Base-by-base conservation (phyloP, 2,888 invertebrate genomes). In the Brachycybe producta region DNA sequence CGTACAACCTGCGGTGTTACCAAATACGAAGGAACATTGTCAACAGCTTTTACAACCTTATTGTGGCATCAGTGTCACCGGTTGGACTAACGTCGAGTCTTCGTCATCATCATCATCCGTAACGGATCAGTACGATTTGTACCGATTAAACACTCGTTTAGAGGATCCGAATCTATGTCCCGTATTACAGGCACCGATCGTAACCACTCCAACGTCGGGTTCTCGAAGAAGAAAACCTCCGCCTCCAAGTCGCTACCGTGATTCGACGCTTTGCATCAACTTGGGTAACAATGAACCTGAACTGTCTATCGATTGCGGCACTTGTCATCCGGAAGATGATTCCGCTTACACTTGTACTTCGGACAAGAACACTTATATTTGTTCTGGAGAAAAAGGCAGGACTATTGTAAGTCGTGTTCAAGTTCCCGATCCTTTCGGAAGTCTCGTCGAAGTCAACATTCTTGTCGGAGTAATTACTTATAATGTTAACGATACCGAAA, bases 1-100 rank as follows among this genome's bases (percentile, higher is more conserved):
- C 3, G 51, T 51, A 13, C 51, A 51, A 23, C 51, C 51, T 3
- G 51, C 34, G 2, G 26, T 34, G n/a, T 39, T 51, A 23, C 51
- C 51, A 3, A 2, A 30, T 2, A 48, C 11, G 8, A n/a, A 32
- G 8, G 46, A 46, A 5, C 38, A 48, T 34, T 51, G 51, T 26
- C 8, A 8, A 5, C 4, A 8, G 13, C 8, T 51, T 23, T 38
- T 34, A 11, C 26, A 24, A 15, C 51, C 51, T 2, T 1, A 5
- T 11, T 51, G 51, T n/a, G 51, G 28, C 24, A n/a, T 46, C 15
- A 46, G 38, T 23, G 13, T 51, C 7, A 32, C 51, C n/a, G 51
- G 51, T 4, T 51, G 51, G 51, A 11, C 44, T 15, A 34, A 50
- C 30, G 40, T 47, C 2, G 46, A 35, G 5, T 26, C 34, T 5